Conservation (phyloP, 2,113 vertebrate species). For the Stigmatopora argus region DNA sequence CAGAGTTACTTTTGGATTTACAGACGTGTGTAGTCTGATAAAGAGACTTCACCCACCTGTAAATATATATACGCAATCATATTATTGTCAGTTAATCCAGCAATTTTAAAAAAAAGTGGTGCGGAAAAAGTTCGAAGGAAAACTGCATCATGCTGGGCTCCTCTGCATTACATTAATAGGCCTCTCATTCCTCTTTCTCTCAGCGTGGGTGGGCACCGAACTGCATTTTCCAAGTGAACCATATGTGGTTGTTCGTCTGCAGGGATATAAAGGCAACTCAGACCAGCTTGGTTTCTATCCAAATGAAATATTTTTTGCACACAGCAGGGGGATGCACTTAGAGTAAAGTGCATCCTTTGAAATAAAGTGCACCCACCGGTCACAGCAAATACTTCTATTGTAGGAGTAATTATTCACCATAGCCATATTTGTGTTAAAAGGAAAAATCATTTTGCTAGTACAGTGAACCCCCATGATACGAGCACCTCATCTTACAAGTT, state of each 20-base stretch:
- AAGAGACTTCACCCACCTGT: background rate
- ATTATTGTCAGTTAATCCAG: background rate
- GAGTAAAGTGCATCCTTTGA: conserved; percentile 45
- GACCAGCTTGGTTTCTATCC: conserved; percentile 59
- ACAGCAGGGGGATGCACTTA: conserved; percentile 57
- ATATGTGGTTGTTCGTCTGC: conserved; percentile 61
- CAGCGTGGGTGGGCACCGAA: conserved; percentile 54
- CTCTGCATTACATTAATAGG: conserved; percentile 47
- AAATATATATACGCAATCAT: background rate
- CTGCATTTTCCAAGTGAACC: conserved; percentile 53
- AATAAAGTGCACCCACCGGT: conserved; percentile 50
- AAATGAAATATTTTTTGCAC: conserved; percentile 59
- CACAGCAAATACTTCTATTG: conserved; percentile 35
- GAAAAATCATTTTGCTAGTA: conserved; percentile 32
- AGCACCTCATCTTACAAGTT: conserved; percentile 6
- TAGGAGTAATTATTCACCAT: conserved; percentile 25
- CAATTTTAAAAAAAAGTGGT: conserved; percentile 8
- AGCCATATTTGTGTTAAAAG: conserved; percentile 48
- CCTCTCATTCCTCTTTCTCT: conserved; percentile 52
- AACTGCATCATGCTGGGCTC: conserved; percentile 42
- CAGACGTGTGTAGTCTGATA: background rate
- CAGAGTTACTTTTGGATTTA: too few species aligned
- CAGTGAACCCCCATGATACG: background rate
- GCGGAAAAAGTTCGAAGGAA: conserved; percentile 24
- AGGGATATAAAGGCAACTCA: conserved; percentile 51